Evolutionary conservation across 1,140 invertebrate genomes (phyloP).

Genomic region (Drosophila mauritiana): DNA sequence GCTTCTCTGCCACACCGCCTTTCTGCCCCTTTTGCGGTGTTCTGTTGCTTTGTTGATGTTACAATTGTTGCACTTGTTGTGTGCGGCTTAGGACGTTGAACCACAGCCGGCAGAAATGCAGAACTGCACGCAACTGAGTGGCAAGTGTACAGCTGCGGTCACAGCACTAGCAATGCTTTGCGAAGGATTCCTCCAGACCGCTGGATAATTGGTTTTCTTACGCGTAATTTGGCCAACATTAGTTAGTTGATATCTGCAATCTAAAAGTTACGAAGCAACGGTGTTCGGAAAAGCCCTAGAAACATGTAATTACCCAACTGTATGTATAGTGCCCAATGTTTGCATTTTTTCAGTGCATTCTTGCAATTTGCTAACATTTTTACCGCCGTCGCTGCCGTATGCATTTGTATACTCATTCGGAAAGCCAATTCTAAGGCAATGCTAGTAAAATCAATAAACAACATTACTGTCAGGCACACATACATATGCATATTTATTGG

Average conservation of each 20-base stretch:
- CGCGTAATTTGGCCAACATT: too few species aligned
- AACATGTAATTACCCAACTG: too few species aligned
- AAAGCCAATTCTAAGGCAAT: constrained; percentile 26
- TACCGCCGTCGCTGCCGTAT: background rate
- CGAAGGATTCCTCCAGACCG: background rate
- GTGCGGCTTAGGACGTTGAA: constrained; percentile 75
- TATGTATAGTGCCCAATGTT: too few species aligned
- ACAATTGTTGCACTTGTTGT: constrained; percentile 73
- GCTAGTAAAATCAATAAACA: constrained; percentile 17
- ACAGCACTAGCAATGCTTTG: constrained; percentile 2
- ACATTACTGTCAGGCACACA: background rate
- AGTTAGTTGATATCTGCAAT: too few species aligned
- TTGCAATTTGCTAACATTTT: background rate
- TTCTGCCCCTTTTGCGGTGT: constrained; percentile 29
- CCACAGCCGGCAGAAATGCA: constrained; percentile 44
- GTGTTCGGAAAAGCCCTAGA: too few species aligned
- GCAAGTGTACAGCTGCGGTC: constrained; percentile 15
- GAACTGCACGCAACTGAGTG: constrained; percentile 32
- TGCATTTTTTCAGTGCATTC: background rate
- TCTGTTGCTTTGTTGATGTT: constrained; percentile 42
- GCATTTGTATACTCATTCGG: background rate
- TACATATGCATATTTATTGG: background rate
- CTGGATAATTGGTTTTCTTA: too few species aligned
- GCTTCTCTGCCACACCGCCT: constrained; percentile 13
- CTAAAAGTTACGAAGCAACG: too few species aligned